Evolutionary conservation across 2,888 invertebrate species (phyloP), one percentile per base, ranked within the genome.

Genomic region (Ernsta delagoae): DNA sequence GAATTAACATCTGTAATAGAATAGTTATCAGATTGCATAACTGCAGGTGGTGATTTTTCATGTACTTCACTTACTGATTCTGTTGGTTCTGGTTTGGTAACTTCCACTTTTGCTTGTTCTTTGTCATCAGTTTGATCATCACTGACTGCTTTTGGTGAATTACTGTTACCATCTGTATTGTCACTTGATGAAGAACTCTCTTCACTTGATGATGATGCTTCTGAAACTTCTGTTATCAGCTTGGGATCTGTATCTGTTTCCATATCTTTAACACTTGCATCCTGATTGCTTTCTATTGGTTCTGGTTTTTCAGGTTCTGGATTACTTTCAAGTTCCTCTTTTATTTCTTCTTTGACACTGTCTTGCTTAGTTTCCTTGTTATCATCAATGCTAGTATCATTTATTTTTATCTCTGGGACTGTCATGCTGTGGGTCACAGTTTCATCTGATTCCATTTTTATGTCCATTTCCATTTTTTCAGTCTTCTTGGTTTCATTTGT

Each of bases 121-220:
- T 87, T 86, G 39, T 83, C 83, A 9, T 87, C 88, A 39, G 41
- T 48, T 70, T 82, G 83, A 43, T 78, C 78, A 70, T 89, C 84
- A 78, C 78, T 72, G n/a, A 78, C 87, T 56, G 83, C 75, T 75
- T 90, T 92, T 4, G 93, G 92, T 8, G 93, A 93, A 73, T 88
- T 90, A 72, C 92, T 92, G 71, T 89, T 92, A 1, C 88, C 88
- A 82, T 92, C 91, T 70, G 88, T 92, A 65, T 90, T 92, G 65
- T 92, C 93, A 82, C 91, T 92, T 9, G 91, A 91, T 43, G 90
- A 90, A 31, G 91, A 92, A 75, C 90, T 92, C 74, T 92, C 92
- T 74, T 92, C 93, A 78, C 90, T 92, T 48, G 92, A 90, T 56
- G 88, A 87, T 59, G 83, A 86, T 1, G 89, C 83, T 78, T 92